Base-by-base conservation (phyloP, 1,140 invertebrate genomes). In the Drosophila repleta region DNA sequence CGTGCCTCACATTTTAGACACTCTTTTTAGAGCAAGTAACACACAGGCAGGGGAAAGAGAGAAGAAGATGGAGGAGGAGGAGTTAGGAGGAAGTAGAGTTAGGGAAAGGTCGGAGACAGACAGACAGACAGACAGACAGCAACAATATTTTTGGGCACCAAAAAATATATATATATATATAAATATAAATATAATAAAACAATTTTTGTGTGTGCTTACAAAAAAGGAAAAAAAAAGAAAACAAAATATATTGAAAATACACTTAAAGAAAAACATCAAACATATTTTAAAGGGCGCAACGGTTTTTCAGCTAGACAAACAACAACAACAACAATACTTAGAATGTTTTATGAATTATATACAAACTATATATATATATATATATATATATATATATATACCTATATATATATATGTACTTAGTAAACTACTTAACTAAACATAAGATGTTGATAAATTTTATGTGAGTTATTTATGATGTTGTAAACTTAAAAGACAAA, bases 141-240 rank as follows among this genome's bases (percentile, higher is more conserved):
- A 85, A 87, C 82, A 85, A 85, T 85, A 85, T 87, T 85, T 85
- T 87, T 85, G 82, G 82, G 82, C 82, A 85, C 82, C 82, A 85
- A 87, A 85, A 81, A 87, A 85, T 87, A 85, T 85, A 80, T 61
- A 75, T 80, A 71, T 61, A 52, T 32, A 69, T 26, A 26, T 26
- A 26, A 5, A 26, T 26, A 5, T 26, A 26, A 26, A 26, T 3
- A 26, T 26, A 26, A 5, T 26, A 26, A 26, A 24, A 24, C 53
- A 75, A 75, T 68, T 64, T 70, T 65, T 69, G 58, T 68, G 3
- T 5, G 3, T 0, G 4, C 24, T 6, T 26, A 5, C 24, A 4
- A 4, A 26, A 29, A 29, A 29, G 8, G 8, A 29, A 29, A 29
- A 29, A 29, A 6, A 29, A 62, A 24, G 21, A 24, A 24, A 24